Base-by-base conservation (phyloP, 2,888 invertebrate species). In the Hyposoter didymator region DNA sequence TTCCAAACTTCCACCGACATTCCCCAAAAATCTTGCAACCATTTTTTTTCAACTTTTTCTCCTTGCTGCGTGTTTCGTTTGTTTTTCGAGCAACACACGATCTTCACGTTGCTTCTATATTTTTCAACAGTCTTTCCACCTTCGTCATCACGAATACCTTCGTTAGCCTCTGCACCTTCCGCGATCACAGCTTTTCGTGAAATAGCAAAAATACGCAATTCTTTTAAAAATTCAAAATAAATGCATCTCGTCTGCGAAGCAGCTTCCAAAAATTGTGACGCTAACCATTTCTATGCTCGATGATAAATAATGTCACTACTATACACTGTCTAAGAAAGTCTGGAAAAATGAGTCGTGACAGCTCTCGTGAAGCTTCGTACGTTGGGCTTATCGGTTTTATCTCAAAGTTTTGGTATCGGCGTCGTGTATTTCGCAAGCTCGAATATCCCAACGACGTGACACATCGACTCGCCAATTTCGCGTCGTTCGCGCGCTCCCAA, bases 381-480 rank as follows among this genome's bases (percentile, higher is more conserved):
- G 67, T 79, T 89, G 85, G 73, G 87, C 86, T 86, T 87, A 84
- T 78, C 72, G 81, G 82, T 70, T 80, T 84, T 84, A 85, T 87
- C 84, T 2, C 78, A 81, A 43, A 84, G 75, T 55, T 86, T 69
- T 45, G 14, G 74, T 74, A 86, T 82, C 64, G 12, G 69, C 59
- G 75, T 75, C 59, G 75, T 75, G 52, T 45, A 74, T 76, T 55
- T 59, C 39, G 59, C 73, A 80, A 82, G 70, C 67, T 47, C 49
- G 45, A 78, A 73, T 59, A 67, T 69, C 43, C 66, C 32, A 28
- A 62, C 70, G 69, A 28, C 64, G 52, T 69, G 76, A 83, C 85
- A 80, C 80, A 78, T 81, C 69, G 83, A 45, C 49, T 62, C 73
- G 78, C 70, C n/a, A 52, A 66, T 73, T 72, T 67, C 74, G 84